A percentile compares a stretch with the other conserved stretches of the same genome.
Evolutionary conservation across 2,888 invertebrate genomes (phyloP).

Genomic region (Electrophaes corylata): DNA sequence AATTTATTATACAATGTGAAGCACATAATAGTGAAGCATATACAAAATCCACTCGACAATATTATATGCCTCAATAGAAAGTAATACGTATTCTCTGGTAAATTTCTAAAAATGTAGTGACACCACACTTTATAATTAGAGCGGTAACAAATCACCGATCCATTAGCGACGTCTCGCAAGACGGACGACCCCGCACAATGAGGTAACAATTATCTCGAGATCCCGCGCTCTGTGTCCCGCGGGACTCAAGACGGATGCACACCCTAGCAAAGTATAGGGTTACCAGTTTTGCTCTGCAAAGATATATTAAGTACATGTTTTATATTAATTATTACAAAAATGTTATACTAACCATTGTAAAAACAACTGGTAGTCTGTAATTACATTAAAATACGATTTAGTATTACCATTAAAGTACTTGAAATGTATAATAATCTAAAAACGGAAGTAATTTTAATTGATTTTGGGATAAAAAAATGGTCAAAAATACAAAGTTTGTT

Average conservation of each 20-base stretch:
- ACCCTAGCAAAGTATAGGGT: conserved; percentile 39
- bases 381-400: no score
- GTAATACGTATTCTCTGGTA: not conserved
- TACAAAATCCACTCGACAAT: no score
- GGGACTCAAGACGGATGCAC: conserved; percentile 46
- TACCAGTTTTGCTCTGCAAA: conserved; percentile 11
- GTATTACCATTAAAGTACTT: no score
- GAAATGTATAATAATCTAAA: no score
- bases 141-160: conserved; percentile 65
- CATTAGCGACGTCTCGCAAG: conserved; percentile 66
- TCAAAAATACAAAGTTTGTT: no score
- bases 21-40: no score
- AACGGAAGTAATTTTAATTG: no score
- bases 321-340: not conserved
- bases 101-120: conserved; percentile 31
- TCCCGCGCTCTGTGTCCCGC: conserved; percentile 50
- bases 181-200: conserved; percentile 65
- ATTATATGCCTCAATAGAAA: not conserved
- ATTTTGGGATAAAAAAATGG: no score
- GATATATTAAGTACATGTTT: not conserved
- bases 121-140: conserved; percentile 39
- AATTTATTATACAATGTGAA: not conserved
- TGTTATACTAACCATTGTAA: no score
- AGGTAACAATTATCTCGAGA: conserved; percentile 67
- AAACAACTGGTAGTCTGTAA: no score